Base-by-base conservation (phyloP, 2,113 vertebrate genomes). In the Corythaixoides concolor region DNA sequence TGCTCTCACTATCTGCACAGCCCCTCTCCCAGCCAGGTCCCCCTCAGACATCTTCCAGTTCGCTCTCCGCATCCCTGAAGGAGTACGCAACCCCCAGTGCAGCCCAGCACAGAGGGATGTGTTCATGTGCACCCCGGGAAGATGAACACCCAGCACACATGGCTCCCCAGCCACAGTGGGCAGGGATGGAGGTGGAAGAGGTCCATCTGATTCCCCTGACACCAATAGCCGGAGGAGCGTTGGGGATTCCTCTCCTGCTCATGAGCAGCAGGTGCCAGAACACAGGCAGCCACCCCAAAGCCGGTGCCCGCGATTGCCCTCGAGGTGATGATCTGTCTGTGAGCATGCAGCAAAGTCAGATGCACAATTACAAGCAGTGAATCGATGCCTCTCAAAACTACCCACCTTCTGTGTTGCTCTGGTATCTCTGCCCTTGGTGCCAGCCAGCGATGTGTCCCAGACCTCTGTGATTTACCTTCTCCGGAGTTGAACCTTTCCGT, bases 361-460 rank as follows among this genome's bases (percentile, higher is more conserved):
- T 7, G 2, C 0, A 0, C 12, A 0, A 5, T 4, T 7, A 3
- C 0, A 35, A 47, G 32, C 0, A 0, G 8, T 15, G 35, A 60
- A 37, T 3, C 1, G 39, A 49, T 15, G 20, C 32, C 68, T 64
- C 41, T 33, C 50, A 58, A 37, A 88, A 27, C 13, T 20, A 50
- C 2, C 33, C 33, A 35, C 32, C 2, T 3, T 12, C 50, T 5
- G 33, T 9, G 37, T 2, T 37, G 41, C 60, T 69, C n/a, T 8
- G 10, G 6, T 15, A 5, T 8, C 15, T 60, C 23, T 30, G 8
- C 30, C 62, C 21, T 26, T 6, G 22, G n/a, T 74, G 68, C 24
- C 59, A 69, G 75, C 9, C 79, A 70, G 72, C n/a, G 39, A 24
- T 2, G 0, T 2, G 2, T 21, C 60, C 88, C 58, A 35, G 4